These are phyloP conservation scores for Anas georgica DNA, from an alignment of 2,797 vertebrate genomes.

Conservation along the genomic window DNA sequence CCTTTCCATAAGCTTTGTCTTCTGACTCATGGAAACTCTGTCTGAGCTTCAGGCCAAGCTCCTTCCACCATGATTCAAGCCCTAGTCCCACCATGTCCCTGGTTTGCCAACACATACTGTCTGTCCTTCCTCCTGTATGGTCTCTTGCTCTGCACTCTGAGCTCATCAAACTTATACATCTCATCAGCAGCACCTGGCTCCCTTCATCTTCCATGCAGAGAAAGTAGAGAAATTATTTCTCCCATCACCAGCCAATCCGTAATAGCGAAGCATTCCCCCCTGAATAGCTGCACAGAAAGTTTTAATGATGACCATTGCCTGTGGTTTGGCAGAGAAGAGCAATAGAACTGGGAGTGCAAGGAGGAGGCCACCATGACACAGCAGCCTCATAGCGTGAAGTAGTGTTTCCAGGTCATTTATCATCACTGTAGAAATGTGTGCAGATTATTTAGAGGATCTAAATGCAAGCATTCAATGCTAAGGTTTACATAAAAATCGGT, in stretches of 20 bases:
- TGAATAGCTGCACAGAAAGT: neutral
- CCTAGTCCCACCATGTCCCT: neutral
- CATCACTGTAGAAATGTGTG: neutral
- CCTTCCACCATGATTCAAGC: neutral
- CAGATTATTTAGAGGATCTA: neutral
- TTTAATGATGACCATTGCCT: neutral
- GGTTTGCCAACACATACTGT: neutral
- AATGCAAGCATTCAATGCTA: neutral
- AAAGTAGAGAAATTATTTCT: neutral
- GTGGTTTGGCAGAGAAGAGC: neutral
- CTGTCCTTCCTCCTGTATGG: neutral
- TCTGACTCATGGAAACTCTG: neutral
- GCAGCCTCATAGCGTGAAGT: rapidly evolving
- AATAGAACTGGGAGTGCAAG: neutral
- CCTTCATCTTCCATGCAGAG: neutral
- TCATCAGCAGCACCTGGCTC: neutral
- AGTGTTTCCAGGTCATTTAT: rapidly evolving
- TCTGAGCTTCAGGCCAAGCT: neutral
- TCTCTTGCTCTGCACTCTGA: neutral
- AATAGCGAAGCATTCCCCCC: neutral
- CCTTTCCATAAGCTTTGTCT: neutral
- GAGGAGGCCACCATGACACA: rapidly evolving
- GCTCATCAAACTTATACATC: neutral
- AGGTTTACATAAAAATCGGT: neutral
- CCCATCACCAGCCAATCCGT: rapidly evolving